Evolutionary conservation across 2,888 invertebrate genomes (phyloP).

Genomic region (Chirona hameri): DNA sequence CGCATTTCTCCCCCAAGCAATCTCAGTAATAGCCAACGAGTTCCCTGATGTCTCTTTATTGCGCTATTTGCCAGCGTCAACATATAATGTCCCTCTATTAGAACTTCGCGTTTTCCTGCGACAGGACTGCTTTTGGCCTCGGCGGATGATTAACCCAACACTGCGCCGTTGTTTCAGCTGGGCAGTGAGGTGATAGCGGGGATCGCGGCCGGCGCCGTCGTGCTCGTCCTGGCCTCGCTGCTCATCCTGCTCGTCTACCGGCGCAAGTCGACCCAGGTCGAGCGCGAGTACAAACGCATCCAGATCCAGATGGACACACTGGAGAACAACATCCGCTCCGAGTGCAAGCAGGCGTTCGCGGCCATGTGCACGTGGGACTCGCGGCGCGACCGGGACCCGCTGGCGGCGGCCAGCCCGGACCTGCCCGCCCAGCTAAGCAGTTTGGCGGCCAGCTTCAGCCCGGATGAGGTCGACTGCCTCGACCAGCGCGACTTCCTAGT

Average conservation of each 20-base stretch:
- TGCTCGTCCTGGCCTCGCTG: slow-evolving; percentile 68
- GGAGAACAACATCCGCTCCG: slow-evolving; percentile 94
- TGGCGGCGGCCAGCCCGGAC: not conserved
- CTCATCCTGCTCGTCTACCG: slow-evolving; percentile 83
- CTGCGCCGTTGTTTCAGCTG: slow-evolving; percentile 48
- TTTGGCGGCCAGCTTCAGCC: not conserved
- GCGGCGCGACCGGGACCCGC: not conserved
- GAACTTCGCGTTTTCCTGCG: too few species aligned
- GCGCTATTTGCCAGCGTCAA: too few species aligned
- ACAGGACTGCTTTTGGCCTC: too few species aligned
- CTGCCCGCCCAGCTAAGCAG: slow-evolving; percentile 1
- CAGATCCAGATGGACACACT: slow-evolving; percentile 98
- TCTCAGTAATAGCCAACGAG: too few species aligned
- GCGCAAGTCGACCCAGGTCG: slow-evolving; percentile 90
- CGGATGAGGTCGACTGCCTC: slow-evolving; percentile 5
- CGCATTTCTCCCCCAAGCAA: too few species aligned
- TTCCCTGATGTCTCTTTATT: too few species aligned
- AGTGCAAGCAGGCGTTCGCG: slow-evolving; percentile 98
- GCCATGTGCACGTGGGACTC: slow-evolving; percentile 47
- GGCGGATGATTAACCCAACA: too few species aligned
- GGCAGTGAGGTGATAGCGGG: slow-evolving; percentile 86
- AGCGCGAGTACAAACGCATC: slow-evolving; percentile 94
- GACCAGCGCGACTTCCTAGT: slow-evolving; percentile 7
- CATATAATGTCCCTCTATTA: too few species aligned
- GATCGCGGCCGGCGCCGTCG: slow-evolving; percentile 76